Base-by-base conservation (phyloP, 2,113 vertebrate species). In the Hypanus sabinus region DNA sequence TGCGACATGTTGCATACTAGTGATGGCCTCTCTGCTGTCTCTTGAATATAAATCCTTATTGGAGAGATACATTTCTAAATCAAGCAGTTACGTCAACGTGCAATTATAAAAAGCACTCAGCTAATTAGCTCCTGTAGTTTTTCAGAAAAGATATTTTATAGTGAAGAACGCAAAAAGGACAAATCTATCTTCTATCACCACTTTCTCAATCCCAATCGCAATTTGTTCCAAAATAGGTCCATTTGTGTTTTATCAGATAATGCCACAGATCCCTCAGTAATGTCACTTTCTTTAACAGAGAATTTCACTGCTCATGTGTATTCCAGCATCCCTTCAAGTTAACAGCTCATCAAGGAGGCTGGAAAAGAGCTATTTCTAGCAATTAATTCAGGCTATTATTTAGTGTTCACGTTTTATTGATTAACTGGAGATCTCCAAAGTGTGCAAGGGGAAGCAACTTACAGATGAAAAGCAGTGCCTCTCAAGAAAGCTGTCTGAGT, bases 31-130 rank as follows among this genome's bases (percentile, higher is more conserved):
- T 27, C 60, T 16, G 24, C 14, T 93, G 70, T 10, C 85, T 65
- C 83, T n/a, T 55, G 70, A 38, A 46, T 55, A 93, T 75, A 65
- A 68, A 73, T 93, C 68, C 9, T 75, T 55, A 55, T 30, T 55
- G 36, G 68, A 93, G 70, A 93, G 91, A 93, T 73, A 73, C 68
- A 55, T 93, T 93, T 93, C 68, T 16, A 93, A 71, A 55, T 93
- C 55, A 93, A 73, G 38, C 24, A 75, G 70, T 93, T 38, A 38
- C 70, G 38, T 71, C 70, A 73, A 73, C 46, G 20, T 93, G 36
- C 70, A 93, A 93, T 93, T 93, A 93, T 93, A 70, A 73, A 93
- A 22, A 93, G 91, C 70, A 93, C 91, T 93, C 91, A 93, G 68
- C 68, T 93, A 93, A 93, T 93, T 93, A 73, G 91, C 70, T 93